Percentiles rank a stretch among this genome's conserved stretches.
These are phyloP conservation scores for Borostomias antarcticus DNA, from an alignment of 2,797 vertebrate species.

Conservation along the genomic window DNA sequence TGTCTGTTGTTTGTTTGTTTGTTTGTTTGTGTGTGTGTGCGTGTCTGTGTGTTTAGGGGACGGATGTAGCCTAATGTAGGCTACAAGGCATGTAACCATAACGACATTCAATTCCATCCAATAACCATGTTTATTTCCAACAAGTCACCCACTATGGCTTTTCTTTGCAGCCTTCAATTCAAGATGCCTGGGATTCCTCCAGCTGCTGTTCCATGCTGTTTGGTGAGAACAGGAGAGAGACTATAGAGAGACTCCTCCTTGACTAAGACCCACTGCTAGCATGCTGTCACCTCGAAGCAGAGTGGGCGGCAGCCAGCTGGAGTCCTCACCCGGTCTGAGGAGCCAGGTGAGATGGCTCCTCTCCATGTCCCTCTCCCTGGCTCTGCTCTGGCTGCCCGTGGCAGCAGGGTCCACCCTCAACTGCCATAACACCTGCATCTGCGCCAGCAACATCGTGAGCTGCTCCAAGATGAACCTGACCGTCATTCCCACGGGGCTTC, in stretches of 20 bases:
- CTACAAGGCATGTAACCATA: slow-evolving; percentile 21
- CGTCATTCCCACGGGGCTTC: slow-evolving; percentile 77
- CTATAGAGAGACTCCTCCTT: slow-evolving; percentile 48
- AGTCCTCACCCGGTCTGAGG: slow-evolving; percentile 57
- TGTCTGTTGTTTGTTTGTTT: too few relatives aligned
- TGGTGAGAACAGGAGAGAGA: slow-evolving; percentile 52
- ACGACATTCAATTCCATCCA: slow-evolving; percentile 18
- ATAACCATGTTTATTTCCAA: slow-evolving; percentile 21
- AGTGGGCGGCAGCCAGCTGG: slow-evolving; percentile 53
- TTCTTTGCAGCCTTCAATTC: slow-evolving; percentile 56
- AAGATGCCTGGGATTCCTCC: slow-evolving; percentile 53
- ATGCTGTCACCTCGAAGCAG: slow-evolving; percentile 61
- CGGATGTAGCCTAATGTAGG: background rate
- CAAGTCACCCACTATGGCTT: slow-evolving; percentile 30
- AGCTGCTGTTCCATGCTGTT: slow-evolving; percentile 45
- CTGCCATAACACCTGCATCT: slow-evolving; percentile 88
- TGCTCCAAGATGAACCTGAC: slow-evolving; percentile 90
- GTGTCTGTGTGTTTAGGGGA: slow-evolving; percentile 14
- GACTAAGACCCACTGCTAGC: slow-evolving; percentile 55
- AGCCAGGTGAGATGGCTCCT: slow-evolving; percentile 53
- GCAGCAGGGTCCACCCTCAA: slow-evolving; percentile 62
- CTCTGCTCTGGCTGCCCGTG: slow-evolving; percentile 61
- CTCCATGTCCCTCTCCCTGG: slow-evolving; percentile 50
- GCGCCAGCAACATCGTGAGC: slow-evolving; percentile 96
- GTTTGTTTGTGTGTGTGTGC: slow-evolving; percentile 22